phyloP scores from a whole-genome alignment of 2,797 vertebrate genomes.

The Otolemur crassicaudatus region DNA sequence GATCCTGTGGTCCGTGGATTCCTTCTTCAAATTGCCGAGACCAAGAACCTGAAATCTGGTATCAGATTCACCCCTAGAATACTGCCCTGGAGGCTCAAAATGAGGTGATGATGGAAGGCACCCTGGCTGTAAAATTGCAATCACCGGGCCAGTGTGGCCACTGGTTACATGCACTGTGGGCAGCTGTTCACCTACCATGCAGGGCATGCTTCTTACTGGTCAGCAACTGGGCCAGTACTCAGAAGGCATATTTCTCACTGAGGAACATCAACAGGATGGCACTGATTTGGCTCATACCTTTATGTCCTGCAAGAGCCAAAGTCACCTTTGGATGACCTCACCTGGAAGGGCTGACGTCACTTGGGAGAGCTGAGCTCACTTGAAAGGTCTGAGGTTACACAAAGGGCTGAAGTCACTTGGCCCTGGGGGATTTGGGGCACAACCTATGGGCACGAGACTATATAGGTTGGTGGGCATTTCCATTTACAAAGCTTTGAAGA shows the following conservation, averaged over 20 bases:
- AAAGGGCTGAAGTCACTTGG: neutral
- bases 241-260: slow-evolving; percentile 93
- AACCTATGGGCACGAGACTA: neutral
- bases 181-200: slow-evolving; percentile 87
- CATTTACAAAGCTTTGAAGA: neutral
- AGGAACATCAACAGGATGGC: slow-evolving; percentile 94
- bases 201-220: slow-evolving; percentile 91
- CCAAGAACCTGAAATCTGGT: no score
- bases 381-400: neutral
- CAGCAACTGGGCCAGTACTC: slow-evolving; percentile 92
- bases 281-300: slow-evolving; percentile 94
- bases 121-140: neutral
- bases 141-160: neutral
- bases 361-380: neutral
- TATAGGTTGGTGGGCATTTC: neutral
- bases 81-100: neutral
- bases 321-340: neutral
- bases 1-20: no score
- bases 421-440: neutral
- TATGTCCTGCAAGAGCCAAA: slow-evolving; percentile 90
- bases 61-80: no score
- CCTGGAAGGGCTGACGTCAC: neutral
- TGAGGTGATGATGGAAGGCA: neutral
- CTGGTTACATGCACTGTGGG: neutral
- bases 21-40: no score